These are phyloP conservation scores for Scaptomyza hsui DNA, from an alignment of 1,140 invertebrate species.

Conservation along the genomic window DNA sequence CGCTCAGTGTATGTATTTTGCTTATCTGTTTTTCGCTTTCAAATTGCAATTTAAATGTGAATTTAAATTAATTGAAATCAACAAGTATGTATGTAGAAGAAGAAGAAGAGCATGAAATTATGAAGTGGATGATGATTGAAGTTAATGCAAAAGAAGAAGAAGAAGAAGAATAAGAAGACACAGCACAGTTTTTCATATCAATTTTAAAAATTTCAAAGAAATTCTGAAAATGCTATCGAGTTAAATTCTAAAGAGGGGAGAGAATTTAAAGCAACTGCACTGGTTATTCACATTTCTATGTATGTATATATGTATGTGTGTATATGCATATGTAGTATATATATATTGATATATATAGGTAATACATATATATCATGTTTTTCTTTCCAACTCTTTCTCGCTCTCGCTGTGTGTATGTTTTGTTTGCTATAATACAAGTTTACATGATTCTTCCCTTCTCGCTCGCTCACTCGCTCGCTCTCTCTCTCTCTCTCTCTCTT, in stretches of 20 bases:
- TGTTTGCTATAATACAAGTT: conserved; percentile 68
- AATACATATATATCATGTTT: conserved; percentile 18
- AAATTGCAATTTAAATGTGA: conserved; percentile 67
- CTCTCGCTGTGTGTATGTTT: conserved; percentile 20
- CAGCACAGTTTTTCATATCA: conserved; percentile 42
- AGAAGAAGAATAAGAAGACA: conserved; percentile 11
- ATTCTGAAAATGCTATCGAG: conserved; percentile 68
- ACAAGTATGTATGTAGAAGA: not conserved
- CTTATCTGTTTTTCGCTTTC: conserved; percentile 45
- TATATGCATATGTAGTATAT: conserved; percentile 3
- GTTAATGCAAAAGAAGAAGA: not conserved
- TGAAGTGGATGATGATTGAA: not conserved
- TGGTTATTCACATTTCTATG: conserved; percentile 47
- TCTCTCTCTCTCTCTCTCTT: conserved; percentile 21
- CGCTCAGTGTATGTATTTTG: conserved; percentile 33
- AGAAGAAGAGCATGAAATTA: conserved; percentile 1
- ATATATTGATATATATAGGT: conserved; percentile 18
- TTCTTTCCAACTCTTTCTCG: conserved; percentile 22
- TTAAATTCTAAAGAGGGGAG: conserved; percentile 52
- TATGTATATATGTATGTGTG: conserved; percentile 16
- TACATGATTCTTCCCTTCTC: conserved; percentile 42
- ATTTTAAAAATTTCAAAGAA: conserved; percentile 46
- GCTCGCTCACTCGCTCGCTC: conserved; percentile 15
- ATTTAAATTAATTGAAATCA: conserved; percentile 71
- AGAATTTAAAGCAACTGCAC: conserved; percentile 79